Base-by-base conservation (phyloP, 2,113 vertebrate genomes). In the Halcyon senegalensis region DNA sequence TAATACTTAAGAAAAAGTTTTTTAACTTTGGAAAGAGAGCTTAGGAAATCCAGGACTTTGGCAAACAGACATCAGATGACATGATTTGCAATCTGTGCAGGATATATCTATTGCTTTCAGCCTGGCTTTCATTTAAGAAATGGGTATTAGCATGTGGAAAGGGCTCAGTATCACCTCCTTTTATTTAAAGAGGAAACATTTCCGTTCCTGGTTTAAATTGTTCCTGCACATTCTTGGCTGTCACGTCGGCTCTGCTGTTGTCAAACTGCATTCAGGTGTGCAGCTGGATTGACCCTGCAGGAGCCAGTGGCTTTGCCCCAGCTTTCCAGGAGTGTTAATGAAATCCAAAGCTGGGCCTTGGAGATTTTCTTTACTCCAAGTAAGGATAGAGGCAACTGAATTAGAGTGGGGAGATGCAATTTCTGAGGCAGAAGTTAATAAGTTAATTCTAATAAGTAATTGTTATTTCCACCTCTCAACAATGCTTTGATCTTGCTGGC, bases 21-120 rank as follows among this genome's bases (percentile, higher is more conserved):
- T 91, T 78, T 56, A 90, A 62, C 23, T 93, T 91, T 92, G 76
- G 92, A 97, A 90, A 58, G 55, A 67, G 74, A 92, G 30, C 51
- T 91, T 83, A 63, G 68, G 82, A 92, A 88, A 87, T 31, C 41
- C 66, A 89, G 55, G 55, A 58, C 62, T 87, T 84, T 7, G 7
- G 39, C 43, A 86, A 82, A 33, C 75, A 81, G 80, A 68, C 31
- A 82, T 0, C 1, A 81, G 80, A 77, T 77, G 48, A 80, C 50
- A 88, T 85, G 76, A 89, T 91, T 69, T 82, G 28, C 62, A 79
- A 12, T 41, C 60, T 94, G 70, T 74, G 44, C 44, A 50, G 67
- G 60, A 89, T 72, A 9, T 82, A 83, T 76, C 83, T 88, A 69
- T 91, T 86, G 66, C 84, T 64, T 56, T 68, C 62, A 68, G 66